Base-by-base conservation (phyloP, 2,888 invertebrate species). In the Sphaerophoria rueppellii region DNA sequence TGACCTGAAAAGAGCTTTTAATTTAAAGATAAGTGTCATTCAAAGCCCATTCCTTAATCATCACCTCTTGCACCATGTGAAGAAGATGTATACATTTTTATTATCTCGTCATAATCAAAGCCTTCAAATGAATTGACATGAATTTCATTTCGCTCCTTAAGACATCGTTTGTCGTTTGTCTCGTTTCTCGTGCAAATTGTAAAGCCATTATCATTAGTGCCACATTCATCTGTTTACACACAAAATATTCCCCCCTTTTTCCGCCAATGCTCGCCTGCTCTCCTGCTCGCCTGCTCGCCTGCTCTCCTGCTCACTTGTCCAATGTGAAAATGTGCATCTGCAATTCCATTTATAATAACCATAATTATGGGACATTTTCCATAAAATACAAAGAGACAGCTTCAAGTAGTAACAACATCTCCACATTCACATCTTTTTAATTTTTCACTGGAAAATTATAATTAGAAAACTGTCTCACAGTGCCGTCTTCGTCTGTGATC, bases 391-490 rank as follows among this genome's bases (percentile, higher is more conserved):
- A 7, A 9, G 43, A 40, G 24, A 60, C 60, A 52, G 9, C 24
- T 9, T 11, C 24, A 52, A 32, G 9, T 14, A 24, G 9, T 11
- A 9, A 52, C 24, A 58, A 69, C 74, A 71, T 24, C 50, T 24
- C 35, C 37, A 52, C 67, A 67, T 52, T 70, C 71, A 54, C 67
- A 71, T 65, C 24, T 24, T 24, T 24, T 24, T 24, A 24, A 24
- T 24, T 24, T 24, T 72, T 76, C 60, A 40, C 43, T 35, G 43
- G 75, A 72, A 50, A 58, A 14, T 24, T 34, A 63, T 83, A 83
- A 83, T 83, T 83, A 83, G 83, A 80, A 80, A 83, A 83, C 83
- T 83, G 80, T 83, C 75, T 79, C 80, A 73, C 75, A 73, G 65
- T 77, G 77, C 71, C 57, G 16, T 52, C 6, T 58, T 12, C 61